Percentiles rank a stretch among this genome's conserved stretches.
These are phyloP conservation scores for Hyles lineata DNA, from an alignment of 2,888 invertebrate genomes.

Conservation along the genomic window DNA sequence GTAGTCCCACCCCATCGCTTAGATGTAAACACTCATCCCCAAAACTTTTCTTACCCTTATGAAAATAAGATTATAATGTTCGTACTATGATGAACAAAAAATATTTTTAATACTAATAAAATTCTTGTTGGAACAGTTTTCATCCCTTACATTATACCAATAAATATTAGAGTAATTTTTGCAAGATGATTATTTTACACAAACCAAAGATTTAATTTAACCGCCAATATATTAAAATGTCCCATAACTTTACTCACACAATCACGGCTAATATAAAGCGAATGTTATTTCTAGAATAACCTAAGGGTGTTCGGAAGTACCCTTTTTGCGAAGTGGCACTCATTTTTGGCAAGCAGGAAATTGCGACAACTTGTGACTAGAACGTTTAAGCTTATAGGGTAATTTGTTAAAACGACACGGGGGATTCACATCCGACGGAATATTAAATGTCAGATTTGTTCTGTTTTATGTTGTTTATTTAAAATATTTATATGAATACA, in stretches of 20 bases:
- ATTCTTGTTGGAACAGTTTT: background rate
- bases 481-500: background rate
- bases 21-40: conserved; percentile 75
- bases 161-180: no score
- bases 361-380: conserved; percentile 69
- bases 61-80: conserved; percentile 73
- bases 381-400: conserved; percentile 57
- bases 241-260: background rate
- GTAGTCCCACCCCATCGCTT: conserved; percentile 30
- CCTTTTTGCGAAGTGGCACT: conserved; percentile 77
- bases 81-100: conserved; percentile 34
- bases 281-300: conserved; percentile 12
- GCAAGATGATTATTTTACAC: no score
- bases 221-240: no score
- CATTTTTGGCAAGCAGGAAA: conserved; percentile 77
- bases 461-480: background rate
- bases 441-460: conserved; percentile 11
- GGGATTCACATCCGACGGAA: conserved; percentile 28
- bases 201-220: no score
- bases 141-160: background rate
- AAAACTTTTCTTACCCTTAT: conserved; percentile 75
- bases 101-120: background rate
- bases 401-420: conserved; percentile 64
- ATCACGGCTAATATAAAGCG: background rate
- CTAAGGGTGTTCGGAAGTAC: conserved; percentile 46